Evolutionary conservation across 2,888 invertebrate genomes (phyloP).

Genomic region (Autographa pulchrina): DNA sequence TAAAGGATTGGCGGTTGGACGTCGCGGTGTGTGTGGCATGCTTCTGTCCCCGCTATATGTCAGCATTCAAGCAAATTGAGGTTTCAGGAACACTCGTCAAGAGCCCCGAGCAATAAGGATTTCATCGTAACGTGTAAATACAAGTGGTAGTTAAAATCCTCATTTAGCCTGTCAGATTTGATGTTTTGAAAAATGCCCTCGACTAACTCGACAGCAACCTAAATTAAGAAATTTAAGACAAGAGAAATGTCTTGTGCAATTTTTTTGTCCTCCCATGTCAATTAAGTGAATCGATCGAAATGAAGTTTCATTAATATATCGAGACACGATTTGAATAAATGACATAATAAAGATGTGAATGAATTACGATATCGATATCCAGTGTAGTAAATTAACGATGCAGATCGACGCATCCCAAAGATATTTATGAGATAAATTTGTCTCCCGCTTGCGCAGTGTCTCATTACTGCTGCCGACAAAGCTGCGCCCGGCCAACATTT

Average conservation of each 20-base stretch:
- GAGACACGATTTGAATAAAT: slow-evolving; percentile 66
- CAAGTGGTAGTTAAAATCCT: slow-evolving; percentile 57
- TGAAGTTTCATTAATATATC: slow-evolving; percentile 52
- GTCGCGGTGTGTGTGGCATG: slow-evolving; percentile 76
- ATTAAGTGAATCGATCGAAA: slow-evolving; percentile 47
- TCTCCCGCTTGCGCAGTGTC: slow-evolving; percentile 79
- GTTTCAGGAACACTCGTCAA: slow-evolving; percentile 80
- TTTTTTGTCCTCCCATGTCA: slow-evolving; percentile 32
- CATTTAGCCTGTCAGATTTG: slow-evolving; percentile 66
- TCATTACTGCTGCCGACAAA: slow-evolving; percentile 87
- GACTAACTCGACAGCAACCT: slow-evolving; percentile 29
- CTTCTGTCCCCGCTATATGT: slow-evolving; percentile 66
- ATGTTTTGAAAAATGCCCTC: slow-evolving; percentile 41
- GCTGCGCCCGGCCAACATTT: slow-evolving; percentile 76
- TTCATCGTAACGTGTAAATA: slow-evolving; percentile 62
- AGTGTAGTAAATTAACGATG: slow-evolving; percentile 82
- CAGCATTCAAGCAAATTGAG: slow-evolving; percentile 74
- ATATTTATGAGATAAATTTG: slow-evolving; percentile 88
- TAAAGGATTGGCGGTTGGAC: slow-evolving; percentile 78
- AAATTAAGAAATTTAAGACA: slow-evolving; percentile 42
- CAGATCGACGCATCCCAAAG: slow-evolving; percentile 82
- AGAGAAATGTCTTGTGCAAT: slow-evolving; percentile 15
- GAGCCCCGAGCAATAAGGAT: slow-evolving; percentile 61
- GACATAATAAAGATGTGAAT: slow-evolving; percentile 80
- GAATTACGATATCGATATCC: slow-evolving; percentile 83